phyloP scores from a whole-genome alignment of 2,113 vertebrate species.

The Ciconia stormi region DNA sequence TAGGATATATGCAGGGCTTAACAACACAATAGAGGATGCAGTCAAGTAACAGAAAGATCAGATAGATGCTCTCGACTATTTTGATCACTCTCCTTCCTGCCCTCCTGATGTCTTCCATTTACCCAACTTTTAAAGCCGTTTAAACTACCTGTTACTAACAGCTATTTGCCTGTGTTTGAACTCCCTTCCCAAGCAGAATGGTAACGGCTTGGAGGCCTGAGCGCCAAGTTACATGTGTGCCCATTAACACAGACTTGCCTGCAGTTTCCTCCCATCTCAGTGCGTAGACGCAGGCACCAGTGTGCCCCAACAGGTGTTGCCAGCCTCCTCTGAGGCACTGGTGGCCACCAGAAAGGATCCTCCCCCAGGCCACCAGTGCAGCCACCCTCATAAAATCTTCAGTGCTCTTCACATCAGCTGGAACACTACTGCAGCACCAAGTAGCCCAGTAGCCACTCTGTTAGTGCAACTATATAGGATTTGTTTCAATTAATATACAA shows the following conservation, averaged over 20 bases:
- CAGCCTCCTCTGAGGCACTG: neutral
- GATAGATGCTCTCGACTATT: neutral
- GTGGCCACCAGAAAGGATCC: neutral
- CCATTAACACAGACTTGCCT: neutral
- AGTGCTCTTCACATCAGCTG: neutral
- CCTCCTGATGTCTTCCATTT: neutral
- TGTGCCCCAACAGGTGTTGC: fast-evolving
- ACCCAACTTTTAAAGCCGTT: neutral
- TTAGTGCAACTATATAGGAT: neutral
- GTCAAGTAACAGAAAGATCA: neutral
- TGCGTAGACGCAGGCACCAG: fast-evolving
- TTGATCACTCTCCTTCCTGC: neutral
- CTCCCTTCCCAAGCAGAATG: neutral
- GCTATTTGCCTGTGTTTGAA: neutral
- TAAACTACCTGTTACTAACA: neutral
- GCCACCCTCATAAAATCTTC: neutral
- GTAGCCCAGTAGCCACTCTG: neutral
- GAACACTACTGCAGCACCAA: neutral
- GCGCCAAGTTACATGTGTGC: fast-evolving
- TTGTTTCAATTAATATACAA: neutral
- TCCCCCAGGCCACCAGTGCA: neutral
- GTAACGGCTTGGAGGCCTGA: neutral
- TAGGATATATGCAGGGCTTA: neutral
- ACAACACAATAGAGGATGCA: neutral
- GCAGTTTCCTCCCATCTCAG: fast-evolving